These are phyloP conservation scores for Melanotaenia maccullochi DNA, from an alignment of 2,797 vertebrate species.

Conservation along the genomic window DNA sequence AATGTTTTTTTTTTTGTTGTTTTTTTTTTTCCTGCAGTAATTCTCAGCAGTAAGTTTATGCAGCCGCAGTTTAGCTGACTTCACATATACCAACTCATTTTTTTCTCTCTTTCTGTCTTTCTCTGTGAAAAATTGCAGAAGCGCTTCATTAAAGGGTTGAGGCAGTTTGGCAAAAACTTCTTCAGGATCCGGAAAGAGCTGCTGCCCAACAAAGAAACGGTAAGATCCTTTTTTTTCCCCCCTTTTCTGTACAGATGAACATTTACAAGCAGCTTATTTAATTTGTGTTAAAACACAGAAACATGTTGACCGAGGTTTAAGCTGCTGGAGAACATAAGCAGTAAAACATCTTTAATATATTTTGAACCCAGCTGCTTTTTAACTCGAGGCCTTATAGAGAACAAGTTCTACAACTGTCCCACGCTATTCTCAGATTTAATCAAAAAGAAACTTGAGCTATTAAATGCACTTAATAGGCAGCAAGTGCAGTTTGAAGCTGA, in stretches of 20 bases:
- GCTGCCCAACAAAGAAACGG: conserved; percentile 99
- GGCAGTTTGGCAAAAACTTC: conserved; percentile 99
- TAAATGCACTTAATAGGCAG: conserved; percentile 27
- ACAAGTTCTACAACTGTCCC: conserved; percentile 34
- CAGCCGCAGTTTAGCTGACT: conserved; percentile 53
- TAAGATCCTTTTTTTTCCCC: conserved; percentile 75
- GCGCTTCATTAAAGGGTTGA: conserved; percentile 97
- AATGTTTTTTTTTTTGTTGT: neutral
- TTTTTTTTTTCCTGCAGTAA: conserved; percentile 15
- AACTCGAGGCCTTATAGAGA: conserved; percentile 55
- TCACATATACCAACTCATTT: conserved; percentile 54
- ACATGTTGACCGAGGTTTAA: conserved; percentile 20
- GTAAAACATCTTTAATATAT: conserved; percentile 28
- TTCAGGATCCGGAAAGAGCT: conserved; percentile 99
- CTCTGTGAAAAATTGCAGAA: conserved; percentile 85
- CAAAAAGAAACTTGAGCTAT: conserved; percentile 1
- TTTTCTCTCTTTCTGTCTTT: conserved; percentile 39
- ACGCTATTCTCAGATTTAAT: conserved; percentile 33
- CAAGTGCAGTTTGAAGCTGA: conserved; percentile 28
- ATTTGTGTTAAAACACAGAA: conserved; percentile 28
- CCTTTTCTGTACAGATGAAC: conserved; percentile 13
- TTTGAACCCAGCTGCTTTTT: conserved; percentile 32
- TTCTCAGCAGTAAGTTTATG: conserved; percentile 56
- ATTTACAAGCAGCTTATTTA: neutral
- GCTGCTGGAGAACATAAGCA: conserved; percentile 24